Evolutionary conservation across 2,113 vertebrate species (phyloP), one percentile per base, ranked within the genome.

Genomic region (Bombycilla garrulus): DNA sequence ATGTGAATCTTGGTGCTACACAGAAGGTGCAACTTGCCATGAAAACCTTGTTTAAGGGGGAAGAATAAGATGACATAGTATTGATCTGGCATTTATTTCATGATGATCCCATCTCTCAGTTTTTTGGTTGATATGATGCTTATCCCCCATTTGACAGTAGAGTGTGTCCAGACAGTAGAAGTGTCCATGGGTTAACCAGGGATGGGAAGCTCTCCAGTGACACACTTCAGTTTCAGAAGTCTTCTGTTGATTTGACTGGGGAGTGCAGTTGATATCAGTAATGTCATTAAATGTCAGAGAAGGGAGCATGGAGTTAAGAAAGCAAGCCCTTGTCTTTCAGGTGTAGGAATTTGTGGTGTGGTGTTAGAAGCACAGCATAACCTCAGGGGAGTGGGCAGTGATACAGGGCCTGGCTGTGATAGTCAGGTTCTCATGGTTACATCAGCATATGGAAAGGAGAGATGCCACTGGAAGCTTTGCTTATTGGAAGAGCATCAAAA

Each of bases 151-250:
- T 53, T 76, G 65, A 56, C 15, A 31, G 23, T 7, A 25, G 72
- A 17, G 7, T 4, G 3, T 45, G 6, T 47, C 25, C 33, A 18
- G 31, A 24, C 28, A 45, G 40, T 10, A 24, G 66, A 15, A 65
- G 57, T 54, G 40, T 33, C n/a, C 0, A 0, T n/a, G 65, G 38
- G n/a, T 86, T 92, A 51, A 50, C 21, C 16, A 42, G 40, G 45
- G 38, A 7, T 62, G 73, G 71, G 31, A 23, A n/a, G 23, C 62
- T 79, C 74, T 62, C 3, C 3, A 56, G 53, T 3, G 7, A 42
- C 7, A 3, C 7, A 2, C 29, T 54, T 90, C 54, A 74, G 57
- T 64, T 84, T 65, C 6, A 8, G 47, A 65, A 81, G 16, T 53
- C 91, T 74, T 74, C 28, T 87, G 0, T 18, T 85, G 60, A 23